Base-by-base conservation (phyloP, 2,113 vertebrate genomes). In the Oryzias woworae region DNA sequence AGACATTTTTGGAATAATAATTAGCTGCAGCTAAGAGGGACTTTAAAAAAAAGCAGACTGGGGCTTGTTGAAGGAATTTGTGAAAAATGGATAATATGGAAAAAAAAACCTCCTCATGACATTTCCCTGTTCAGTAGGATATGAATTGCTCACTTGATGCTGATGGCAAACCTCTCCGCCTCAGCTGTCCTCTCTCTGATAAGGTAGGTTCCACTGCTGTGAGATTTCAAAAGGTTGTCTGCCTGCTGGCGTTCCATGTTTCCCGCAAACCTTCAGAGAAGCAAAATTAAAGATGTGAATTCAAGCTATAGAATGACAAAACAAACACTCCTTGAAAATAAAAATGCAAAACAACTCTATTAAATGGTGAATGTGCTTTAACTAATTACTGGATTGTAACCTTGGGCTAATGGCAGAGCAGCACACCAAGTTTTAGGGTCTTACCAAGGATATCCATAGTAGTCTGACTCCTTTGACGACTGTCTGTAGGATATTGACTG, bases 171-270 rank as follows among this genome's bases (percentile, higher is more conserved):
- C 60, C 95, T 91, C 86, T 98, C 97, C 0, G 97, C 96, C 87
- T 98, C 97, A 0, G 96, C 96, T 0, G 97, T 95, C 69, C 97
- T 91, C 91, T 99, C 97, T 55, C 97, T 89, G 89, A 99, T 94
- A 69, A 99, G 92, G 92, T 99, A 99, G 8, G 97, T 99, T 60
- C 97, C 97, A 0, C 95, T 98, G 81, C 91, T 90, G 3, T 97
- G 97, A 3, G 95, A 91, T 60, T 96, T 98, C 20, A 99, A 91
- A 75, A 98, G 91, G 87, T 95, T 98, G 91, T 99, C 97, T 0
- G 97, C 95, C 88, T 99, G 97, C 75, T 97, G 95, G 45, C 97
- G 84, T 86, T 98, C 97, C 94, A 98, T 95, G 89, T 94, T 98
- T 62, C 97, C 97, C 0, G 96, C 97, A 62, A 98, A 99, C 97